phyloP scores from a whole-genome alignment of 2,888 invertebrate species.

The Ditula angustiorana region DNA sequence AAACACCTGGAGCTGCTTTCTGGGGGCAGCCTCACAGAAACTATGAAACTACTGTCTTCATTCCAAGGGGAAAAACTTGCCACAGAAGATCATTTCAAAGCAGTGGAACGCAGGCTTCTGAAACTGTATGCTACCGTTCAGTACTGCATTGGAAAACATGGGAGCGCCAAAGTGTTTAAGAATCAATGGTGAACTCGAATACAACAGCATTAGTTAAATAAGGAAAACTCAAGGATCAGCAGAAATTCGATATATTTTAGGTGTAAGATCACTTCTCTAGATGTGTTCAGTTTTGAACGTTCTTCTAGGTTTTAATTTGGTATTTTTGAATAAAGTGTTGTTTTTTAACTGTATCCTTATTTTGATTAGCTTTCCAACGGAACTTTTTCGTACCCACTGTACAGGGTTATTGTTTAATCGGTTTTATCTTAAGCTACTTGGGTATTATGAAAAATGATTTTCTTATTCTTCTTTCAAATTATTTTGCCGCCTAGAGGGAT shows the following conservation, averaged over 20 bases:
- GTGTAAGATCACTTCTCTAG: not conserved
- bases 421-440: no score
- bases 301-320: not conserved
- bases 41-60: slow-evolving; percentile 78
- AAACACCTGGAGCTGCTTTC: slow-evolving; percentile 88
- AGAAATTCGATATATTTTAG: not conserved
- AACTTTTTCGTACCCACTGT: no score
- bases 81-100: slow-evolving; percentile 89
- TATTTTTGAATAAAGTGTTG: not conserved
- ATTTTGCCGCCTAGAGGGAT: no score
- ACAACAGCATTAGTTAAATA: not conserved
- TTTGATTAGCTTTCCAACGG: no score
- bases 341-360: not conserved
- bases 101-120: slow-evolving; percentile 91
- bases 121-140: slow-evolving; percentile 91
- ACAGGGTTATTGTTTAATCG: no score
- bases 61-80: slow-evolving; percentile 87
- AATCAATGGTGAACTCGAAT: slow-evolving; percentile 16
- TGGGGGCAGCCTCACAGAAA: slow-evolving; percentile 88
- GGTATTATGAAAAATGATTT: no score
- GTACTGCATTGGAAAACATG: slow-evolving; percentile 88
- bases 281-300: not conserved
- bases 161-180: slow-evolving; percentile 76
- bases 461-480: no score
- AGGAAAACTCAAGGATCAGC: not conserved